Evolutionary conservation across 2,797 vertebrate species (phyloP), one percentile per base, ranked within the genome.

Genomic region (Pipistrellus pipistrellus): DNA sequence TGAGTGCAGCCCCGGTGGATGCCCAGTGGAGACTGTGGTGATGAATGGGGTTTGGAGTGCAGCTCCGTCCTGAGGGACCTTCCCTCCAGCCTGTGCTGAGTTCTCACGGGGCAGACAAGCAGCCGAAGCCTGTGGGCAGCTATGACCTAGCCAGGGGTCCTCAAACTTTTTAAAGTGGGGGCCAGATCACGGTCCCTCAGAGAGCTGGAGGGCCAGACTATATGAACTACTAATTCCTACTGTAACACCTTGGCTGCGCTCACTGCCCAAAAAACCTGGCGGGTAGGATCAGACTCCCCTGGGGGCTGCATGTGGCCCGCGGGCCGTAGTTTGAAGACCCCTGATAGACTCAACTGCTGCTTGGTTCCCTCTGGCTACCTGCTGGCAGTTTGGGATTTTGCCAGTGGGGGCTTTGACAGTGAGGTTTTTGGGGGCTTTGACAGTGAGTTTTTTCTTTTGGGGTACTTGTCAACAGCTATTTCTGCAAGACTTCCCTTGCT

Each of bases 401-500:
- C 44, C 85, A n/a, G 85, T 72, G 41, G 44, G 11, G 21, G 35
- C 27, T 59, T n/a, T 20, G 8, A 84, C 4, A 62, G 15, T 7
- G 25, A 55, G 20, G n/a, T n/a, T n/a, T 85, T 85, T 72, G 41
- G 44, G 11, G 21, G 35, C 27, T 59, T n/a, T 20, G 8, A 84
- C 4, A 62, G 15, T 7, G 25, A 55, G 20, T 41, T n/a, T 71
- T 77, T 59, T 32, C 30, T 57, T 73, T 84, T 4, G n/a, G 71
- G 20, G 20, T 32, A 53, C 35, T 35, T 73, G n/a, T 82, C 77
- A 93, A 38, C 27, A 71, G 82, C 32, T 76, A 15, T 76, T 92
- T 93, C 72, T 73, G 53, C 2, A n/a, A 91, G 51, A 85, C 59
- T 55, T 83, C 17, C 83, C 64, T 72, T 89, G 78, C 62, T 66